Conservation (phyloP, 2,113 vertebrate species). For the Micromys minutus region DNA sequence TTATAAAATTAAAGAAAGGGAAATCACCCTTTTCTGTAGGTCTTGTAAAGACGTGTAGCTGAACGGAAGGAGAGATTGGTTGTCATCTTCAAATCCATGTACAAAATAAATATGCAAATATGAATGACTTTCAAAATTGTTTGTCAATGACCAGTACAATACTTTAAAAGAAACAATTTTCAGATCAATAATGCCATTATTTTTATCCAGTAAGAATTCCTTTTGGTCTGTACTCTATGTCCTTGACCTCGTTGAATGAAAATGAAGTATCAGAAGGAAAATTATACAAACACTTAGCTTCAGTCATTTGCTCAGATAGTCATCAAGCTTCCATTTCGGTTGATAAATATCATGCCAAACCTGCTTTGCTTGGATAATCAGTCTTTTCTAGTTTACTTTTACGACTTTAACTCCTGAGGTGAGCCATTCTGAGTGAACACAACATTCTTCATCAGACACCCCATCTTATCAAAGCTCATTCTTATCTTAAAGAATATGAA, state of each 20-base stretch:
- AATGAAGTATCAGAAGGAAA: conserved; percentile 42
- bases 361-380: conserved; percentile 65
- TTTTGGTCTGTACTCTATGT: conserved; percentile 20
- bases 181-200: conserved; percentile 48
- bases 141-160: neutral
- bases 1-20: neutral
- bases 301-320: conserved; percentile 61
- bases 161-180: conserved; percentile 41
- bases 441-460: conserved; percentile 28
- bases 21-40: neutral
- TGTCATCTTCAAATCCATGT: neutral
- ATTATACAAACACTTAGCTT: conserved; percentile 67
- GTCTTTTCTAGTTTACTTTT: conserved; percentile 62
- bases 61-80: neutral
- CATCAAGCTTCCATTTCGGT: conserved; percentile 69
- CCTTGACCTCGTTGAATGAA: conserved; percentile 63
- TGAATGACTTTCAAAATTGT: conserved; percentile 56
- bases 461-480: conserved; percentile 45
- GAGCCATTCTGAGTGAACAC: conserved; percentile 19
- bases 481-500: conserved; percentile 56
- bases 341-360: conserved; percentile 70
- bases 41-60: neutral
- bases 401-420: conserved; percentile 59
- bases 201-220: conserved; percentile 58
- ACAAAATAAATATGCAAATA: conserved; percentile 27